Base-by-base conservation (phyloP, 2,888 invertebrate species). In the Anorthoa munda region DNA sequence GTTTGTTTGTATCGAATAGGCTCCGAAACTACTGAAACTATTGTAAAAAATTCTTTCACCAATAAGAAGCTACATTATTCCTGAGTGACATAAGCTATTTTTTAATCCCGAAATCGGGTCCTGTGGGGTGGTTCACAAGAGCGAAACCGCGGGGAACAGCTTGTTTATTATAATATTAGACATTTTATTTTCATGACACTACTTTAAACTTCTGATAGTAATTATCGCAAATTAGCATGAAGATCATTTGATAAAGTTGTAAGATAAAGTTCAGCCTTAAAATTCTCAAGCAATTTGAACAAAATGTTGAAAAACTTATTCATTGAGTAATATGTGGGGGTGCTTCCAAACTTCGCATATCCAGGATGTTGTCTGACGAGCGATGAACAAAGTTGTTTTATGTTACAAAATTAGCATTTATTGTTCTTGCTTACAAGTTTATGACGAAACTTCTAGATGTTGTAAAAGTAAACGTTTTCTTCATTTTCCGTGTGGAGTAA, bases 311-410 rank as follows among this genome's bases (percentile, higher is more conserved):
- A 66, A 66, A 79, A 67, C 56, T 73, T 73, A 50, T 65, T 70
- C 66, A 72, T 68, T 73, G 53, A 75, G 69, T 68, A 75, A 83
- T 67, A 67, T 70, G 31, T 68, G 31, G 46, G 18, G 23, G 45
- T 58, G n/a, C 53, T 21, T 39, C 1, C 11, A 75, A 70, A 83
- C 51, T 72, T 72, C 39, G 46, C 68, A 59, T 73, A 78, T 66
- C 61, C 65, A 46, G 61, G 23, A 39, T 72, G 69, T 72, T 84
- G 79, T 78, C 72, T 81, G 65, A 72, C 70, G 68, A 72, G 66
- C 60, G 48, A 74, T 61, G 71, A 64, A 75, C 72, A 69, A 84
- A 84, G 79, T 82, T 82, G 70, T 66, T 81, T 66, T 78, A 75
- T 23, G 59, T 72, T 75, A 65, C 50, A 63, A 82, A 79, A 82